These are phyloP conservation scores for Ennomos erosarius DNA, from an alignment of 2,888 invertebrate genomes.

Conservation along the genomic window DNA sequence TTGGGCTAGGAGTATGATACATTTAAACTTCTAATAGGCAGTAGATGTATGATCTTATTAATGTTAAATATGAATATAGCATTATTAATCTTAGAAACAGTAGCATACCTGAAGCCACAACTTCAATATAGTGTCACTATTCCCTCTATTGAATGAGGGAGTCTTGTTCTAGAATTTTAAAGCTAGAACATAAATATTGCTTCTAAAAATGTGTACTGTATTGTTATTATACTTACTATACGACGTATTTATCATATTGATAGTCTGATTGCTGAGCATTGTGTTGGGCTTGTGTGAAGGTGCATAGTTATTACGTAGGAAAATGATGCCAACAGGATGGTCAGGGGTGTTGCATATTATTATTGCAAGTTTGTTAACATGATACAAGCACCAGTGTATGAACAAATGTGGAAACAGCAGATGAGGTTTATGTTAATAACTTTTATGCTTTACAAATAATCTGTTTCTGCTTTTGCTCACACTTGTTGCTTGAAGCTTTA, in stretches of 20 bases:
- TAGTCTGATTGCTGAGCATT: constrained; percentile 38
- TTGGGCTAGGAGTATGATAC: constrained; percentile 38
- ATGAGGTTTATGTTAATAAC: no score
- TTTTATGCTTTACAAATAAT: no score
- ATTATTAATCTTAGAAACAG: constrained; percentile 7
- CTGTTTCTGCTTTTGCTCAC: no score
- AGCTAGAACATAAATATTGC: constrained; percentile 19
- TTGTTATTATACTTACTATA: constrained; percentile 40
- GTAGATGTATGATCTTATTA: constrained; percentile 42
- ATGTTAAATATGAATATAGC: constrained; percentile 44
- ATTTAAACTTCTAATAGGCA: constrained; percentile 41
- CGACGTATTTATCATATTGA: constrained; percentile 25
- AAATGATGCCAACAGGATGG: constrained; percentile 37
- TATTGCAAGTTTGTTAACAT: no score
- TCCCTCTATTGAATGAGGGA: constrained; percentile 5
- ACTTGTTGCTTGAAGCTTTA: no score
- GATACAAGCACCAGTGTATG: no score
- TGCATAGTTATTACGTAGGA: constrained; percentile 36
- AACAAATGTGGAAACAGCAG: no score
- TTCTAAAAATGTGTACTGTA: constrained; percentile 29
- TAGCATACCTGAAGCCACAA: neutral
- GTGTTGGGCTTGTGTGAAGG: constrained; percentile 34
- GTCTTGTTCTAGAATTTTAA: constrained; percentile 27
- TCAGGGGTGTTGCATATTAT: neutral
- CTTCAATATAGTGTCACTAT: constrained; percentile 8